Base-by-base conservation (phyloP, 2,113 vertebrate species). In the Tapirus terrestris region DNA sequence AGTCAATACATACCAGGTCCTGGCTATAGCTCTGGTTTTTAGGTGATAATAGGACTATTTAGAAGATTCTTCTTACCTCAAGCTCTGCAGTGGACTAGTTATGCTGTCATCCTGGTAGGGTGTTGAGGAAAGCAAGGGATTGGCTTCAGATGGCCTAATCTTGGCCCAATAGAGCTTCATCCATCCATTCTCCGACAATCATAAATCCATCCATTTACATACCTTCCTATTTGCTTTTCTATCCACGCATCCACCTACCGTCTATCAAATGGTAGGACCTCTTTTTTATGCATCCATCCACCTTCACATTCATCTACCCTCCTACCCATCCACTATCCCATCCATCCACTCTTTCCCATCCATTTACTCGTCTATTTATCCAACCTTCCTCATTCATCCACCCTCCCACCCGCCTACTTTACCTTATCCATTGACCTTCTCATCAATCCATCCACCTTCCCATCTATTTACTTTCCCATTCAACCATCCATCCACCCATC, bases 1-100 rank as follows among this genome's bases (percentile, higher is more conserved):
- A 89, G 90, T 14, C 17, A 68, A 16, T 60, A 58, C 2, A 60
- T 33, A 45, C 27, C 12, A 27, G 39, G 33, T 68, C 51, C 51
- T 82, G 18, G 25, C 58, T 79, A 51, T 29, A 39, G 29, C 48
- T 96, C 56, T 85, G 51, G 2, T 18, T 93, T 92, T 96, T 79
- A 75, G 13, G 25, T 82, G 51, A 73, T 67, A 61, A 75, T 73
- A 70, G 31, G 33, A 87, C 53, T 56, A 53, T 53, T 86, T 23
- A 73, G 48, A 27, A 94, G 36, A n/a, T 51, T 96, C 31, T 60
- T 85, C 97, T 98, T 97, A 98, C 98, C 97, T 96, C 75, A 98
- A 70, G 87, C 73, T 98, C 80, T 98, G 75, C 79, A 98, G 75
- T 92, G 97, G 97, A 76, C 51, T 80, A 4, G 72, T 87, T 72